These are phyloP conservation scores for Metopolophium dirhodum DNA, from an alignment of 1,140 invertebrate species.

Conservation along the genomic window DNA sequence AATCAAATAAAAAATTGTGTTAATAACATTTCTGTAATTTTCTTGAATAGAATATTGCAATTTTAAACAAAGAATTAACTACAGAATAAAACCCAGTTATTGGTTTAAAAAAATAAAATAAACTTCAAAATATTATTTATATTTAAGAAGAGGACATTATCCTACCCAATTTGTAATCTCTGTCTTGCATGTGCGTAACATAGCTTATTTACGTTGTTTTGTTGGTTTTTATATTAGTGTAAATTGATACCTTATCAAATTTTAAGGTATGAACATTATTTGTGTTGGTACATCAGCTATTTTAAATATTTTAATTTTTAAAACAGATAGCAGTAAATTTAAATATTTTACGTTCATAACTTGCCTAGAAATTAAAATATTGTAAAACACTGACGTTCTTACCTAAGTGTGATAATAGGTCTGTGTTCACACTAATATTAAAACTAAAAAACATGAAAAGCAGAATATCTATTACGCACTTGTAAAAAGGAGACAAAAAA, in stretches of 20 bases:
- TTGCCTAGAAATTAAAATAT: neutral
- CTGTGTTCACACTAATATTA: no score
- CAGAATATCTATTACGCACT: neutral
- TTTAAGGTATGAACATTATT: neutral
- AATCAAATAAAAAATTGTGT: no score
- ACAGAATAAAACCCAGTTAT: neutral
- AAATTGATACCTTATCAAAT: neutral
- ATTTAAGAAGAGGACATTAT: neutral
- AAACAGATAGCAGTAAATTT: neutral
- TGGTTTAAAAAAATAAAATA: neutral
- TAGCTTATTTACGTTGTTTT: neutral
- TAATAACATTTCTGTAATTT: no score
- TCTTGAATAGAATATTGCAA: no score
- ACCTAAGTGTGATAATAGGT: neutral
- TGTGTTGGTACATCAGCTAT: neutral
- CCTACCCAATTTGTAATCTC: neutral
- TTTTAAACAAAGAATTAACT: neutral
- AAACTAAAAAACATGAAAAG: neutral
- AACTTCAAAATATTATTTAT: neutral
- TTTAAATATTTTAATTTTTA: neutral
- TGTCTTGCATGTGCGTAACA: no score
- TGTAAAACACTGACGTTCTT: neutral
- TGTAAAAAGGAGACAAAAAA: neutral
- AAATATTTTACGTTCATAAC: neutral
- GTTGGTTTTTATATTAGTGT: neutral